Percentiles rank a stretch among this genome's conserved stretches.
phyloP scores from a whole-genome alignment of 2,797 vertebrate species.

The Hyperoplus lanceolatus region DNA sequence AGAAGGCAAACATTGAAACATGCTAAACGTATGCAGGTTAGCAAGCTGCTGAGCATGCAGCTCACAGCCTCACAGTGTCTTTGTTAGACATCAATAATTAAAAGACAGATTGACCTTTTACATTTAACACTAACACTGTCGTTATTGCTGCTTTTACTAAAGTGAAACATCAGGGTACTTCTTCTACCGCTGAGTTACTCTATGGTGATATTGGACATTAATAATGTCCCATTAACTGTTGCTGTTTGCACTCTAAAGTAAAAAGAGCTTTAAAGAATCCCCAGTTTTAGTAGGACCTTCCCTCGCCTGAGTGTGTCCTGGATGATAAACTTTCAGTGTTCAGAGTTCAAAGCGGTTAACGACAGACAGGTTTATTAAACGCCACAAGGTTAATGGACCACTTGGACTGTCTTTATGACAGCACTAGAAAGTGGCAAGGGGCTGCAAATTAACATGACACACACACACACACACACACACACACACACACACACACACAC shows the following conservation, averaged over 20 bases:
- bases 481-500: background rate
- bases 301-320: background rate
- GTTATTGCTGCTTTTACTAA: background rate
- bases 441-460: conserved; percentile 43
- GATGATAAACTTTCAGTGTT: conserved; percentile 23
- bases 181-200: background rate
- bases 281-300: background rate
- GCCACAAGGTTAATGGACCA: conserved; percentile 48
- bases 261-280: background rate
- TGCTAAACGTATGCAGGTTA: no score
- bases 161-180: background rate
- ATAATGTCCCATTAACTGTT: background rate
- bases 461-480: background rate
- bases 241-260: background rate
- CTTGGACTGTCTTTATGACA: conserved; percentile 54
- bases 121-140: no score
- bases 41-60: no score
- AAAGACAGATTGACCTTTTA: no score
- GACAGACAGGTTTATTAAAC: conserved; percentile 29
- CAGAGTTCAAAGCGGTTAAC: conserved; percentile 29
- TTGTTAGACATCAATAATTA: no score
- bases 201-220: background rate
- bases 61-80: no score
- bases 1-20: no score
- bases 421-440: conserved; percentile 12